Evolutionary conservation across 53 echinoderm and acorn worm genomes (phyloP).

Genomic region (Pentamera pediparva): DNA sequence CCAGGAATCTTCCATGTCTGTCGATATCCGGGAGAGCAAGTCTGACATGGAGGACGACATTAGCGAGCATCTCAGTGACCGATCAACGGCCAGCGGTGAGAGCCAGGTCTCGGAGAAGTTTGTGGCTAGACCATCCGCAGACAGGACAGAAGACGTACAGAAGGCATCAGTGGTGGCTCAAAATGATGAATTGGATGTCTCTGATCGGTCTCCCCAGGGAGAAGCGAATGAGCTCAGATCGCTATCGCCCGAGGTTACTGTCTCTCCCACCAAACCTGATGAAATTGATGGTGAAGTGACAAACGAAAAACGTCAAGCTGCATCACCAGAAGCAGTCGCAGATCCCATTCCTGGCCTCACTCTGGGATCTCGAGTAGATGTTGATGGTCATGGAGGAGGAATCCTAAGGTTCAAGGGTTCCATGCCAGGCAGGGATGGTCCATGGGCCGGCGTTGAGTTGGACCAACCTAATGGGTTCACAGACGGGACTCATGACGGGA

Average conservation of each 20-base stretch:
- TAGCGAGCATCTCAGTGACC: constrained; percentile 84
- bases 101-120: constrained; percentile 42
- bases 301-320: not conserved
- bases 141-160: constrained; percentile 2
- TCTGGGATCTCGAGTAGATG: constrained; percentile 58
- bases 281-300: not conserved
- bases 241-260: constrained; percentile 18
- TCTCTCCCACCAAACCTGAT: constrained; percentile 22
- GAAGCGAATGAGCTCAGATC: not conserved
- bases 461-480: constrained; percentile 69
- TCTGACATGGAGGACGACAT: constrained; percentile 93
- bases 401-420: constrained; percentile 68
- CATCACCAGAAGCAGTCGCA: not conserved
- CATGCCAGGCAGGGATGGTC: constrained; percentile 55
- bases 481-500: constrained; percentile 61
- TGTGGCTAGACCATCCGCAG: constrained; percentile 13
- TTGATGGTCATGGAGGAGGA: constrained; percentile 53
- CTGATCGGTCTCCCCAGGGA: constrained; percentile 1
- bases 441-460: constrained; percentile 81
- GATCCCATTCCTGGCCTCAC: constrained; percentile 50
- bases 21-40: constrained; percentile 39
- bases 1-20: constrained; percentile 52
- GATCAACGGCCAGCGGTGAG: constrained; percentile 49
- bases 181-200: not conserved
- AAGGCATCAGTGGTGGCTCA: not conserved